Percentiles rank a stretch among this genome's conserved stretches.
These are phyloP conservation scores for Plotosus lineatus DNA, from an alignment of 2,113 vertebrate species.

Conservation along the genomic window DNA sequence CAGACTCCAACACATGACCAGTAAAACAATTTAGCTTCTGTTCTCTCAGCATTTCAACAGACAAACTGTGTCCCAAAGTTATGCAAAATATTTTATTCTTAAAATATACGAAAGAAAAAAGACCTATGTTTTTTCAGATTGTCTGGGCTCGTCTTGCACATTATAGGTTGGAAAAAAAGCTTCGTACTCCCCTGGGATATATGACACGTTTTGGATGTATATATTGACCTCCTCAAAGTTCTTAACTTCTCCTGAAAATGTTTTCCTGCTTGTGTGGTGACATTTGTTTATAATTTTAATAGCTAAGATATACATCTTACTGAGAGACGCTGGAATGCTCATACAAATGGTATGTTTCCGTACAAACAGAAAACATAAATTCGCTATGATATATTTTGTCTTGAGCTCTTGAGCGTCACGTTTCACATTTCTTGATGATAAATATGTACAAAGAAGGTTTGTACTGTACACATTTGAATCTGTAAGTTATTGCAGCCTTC, in stretches of 20 bases:
- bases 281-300: background rate
- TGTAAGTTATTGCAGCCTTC: background rate
- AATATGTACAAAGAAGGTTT: background rate
- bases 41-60: conserved; percentile 34
- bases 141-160: conserved; percentile 46
- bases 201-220: background rate
- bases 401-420: background rate
- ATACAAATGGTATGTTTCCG: background rate
- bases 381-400: conserved; percentile 21
- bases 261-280: background rate
- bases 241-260: background rate
- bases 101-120: conserved; percentile 53
- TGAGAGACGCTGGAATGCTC: background rate
- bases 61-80: conserved; percentile 46
- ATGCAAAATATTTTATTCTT: conserved; percentile 61
- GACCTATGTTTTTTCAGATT: conserved; percentile 51
- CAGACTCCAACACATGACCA: conserved; percentile 50
- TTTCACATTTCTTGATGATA: background rate
- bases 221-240: background rate
- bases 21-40: conserved; percentile 20
- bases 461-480: background rate
- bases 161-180: conserved; percentile 6
- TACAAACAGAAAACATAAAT: background rate
- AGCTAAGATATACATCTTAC: background rate
- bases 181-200: background rate